A percentile compares a stretch with the other conserved stretches of the same genome.
Conservation (phyloP, 2,113 vertebrate genomes). For the Pristiophorus japonicus region DNA sequence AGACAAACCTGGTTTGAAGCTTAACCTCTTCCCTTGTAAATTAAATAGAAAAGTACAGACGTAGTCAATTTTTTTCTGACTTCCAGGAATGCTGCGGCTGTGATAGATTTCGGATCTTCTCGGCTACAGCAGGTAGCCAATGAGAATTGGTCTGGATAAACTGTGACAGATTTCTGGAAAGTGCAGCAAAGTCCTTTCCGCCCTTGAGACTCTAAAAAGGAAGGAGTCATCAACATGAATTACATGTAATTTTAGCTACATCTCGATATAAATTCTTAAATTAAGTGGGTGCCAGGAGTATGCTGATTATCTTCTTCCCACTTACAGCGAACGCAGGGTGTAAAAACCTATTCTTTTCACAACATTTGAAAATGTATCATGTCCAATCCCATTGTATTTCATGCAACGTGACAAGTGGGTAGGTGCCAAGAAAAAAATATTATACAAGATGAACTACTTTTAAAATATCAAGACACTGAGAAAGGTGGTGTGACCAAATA, state of each 20-base stretch:
- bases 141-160: background rate
- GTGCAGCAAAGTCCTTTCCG: background rate
- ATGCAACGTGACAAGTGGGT: background rate
- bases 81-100: background rate
- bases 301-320: background rate
- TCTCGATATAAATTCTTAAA: conserved; percentile 43
- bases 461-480: background rate
- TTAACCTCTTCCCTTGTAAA: background rate
- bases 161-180: background rate
- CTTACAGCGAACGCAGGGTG: background rate
- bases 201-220: conserved; percentile 25
- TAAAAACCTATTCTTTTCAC: conserved; percentile 31
- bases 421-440: background rate
- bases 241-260: background rate
- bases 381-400: background rate
- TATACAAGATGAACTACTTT: background rate
- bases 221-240: conserved; percentile 30
- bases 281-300: conserved; percentile 11
- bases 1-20: background rate
- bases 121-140: background rate
- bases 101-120: background rate
- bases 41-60: background rate
- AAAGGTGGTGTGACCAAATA: background rate
- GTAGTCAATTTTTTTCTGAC: background rate
- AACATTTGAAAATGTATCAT: background rate